Base-by-base conservation (phyloP, 2,888 invertebrate genomes). In the Onthophagus sagittarius region DNA sequence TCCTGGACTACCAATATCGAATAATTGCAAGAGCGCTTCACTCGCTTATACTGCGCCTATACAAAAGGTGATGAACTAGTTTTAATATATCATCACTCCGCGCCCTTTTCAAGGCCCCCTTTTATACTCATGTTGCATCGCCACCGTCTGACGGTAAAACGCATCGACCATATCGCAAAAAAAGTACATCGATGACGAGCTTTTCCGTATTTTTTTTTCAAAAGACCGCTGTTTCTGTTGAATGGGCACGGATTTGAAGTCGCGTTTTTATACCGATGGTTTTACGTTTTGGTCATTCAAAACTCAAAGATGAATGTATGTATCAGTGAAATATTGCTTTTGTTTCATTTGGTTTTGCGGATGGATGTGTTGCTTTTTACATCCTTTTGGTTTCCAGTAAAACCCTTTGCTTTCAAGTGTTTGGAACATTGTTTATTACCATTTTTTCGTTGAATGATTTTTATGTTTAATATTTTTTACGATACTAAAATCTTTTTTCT, bases 1-100 rank as follows among this genome's bases (percentile, higher is more conserved):
- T 23, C 14, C 15, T 64, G 13, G 9, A 64, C 23, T 15, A 23
- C 3, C 64, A 15, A 23, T 64, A 64, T 64, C 15, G 64, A 23
- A 9, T 64, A 23, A 15, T 15, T 64, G 23, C 9, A 32, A 67
- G 23, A 23, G 23, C 23, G 67, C 23, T 31, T 67, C 31, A 23
- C 23, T n/a, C n/a, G n/a, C 67, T n/a, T n/a, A n/a, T n/a, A 9
- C 15, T 23, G 23, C n/a, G 63, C 63, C n/a, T 13, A 63, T 63
- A 67, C 67, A 67, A 67, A 67, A 67, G 67, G 67, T 67, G 67
- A 67, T 67, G 67, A 67, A 67, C 67, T 67, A 67, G 67, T 32
- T 67, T 67, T 67, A 67, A 67, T 67, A 67, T 67, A 67, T 67
- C 67, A 67, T 67, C n/a, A 67, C 31, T 13, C 64, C 6, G 23